phyloP scores from a whole-genome alignment of 2,113 vertebrate species.

The Plotosus lineatus region DNA sequence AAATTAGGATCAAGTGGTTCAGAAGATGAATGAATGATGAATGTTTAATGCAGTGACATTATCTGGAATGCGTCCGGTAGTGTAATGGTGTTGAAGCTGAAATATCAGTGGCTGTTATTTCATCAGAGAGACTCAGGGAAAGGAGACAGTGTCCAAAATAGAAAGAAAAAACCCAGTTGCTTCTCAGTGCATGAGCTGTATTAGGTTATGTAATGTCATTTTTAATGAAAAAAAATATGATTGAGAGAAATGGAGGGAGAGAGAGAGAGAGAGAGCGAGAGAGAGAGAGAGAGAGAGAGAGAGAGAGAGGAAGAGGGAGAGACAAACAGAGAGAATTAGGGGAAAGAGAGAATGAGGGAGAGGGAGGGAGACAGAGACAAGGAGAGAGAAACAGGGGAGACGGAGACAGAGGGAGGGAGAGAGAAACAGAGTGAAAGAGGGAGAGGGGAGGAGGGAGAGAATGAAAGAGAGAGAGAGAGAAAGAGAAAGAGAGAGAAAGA shows the following conservation, averaged over 20 bases:
- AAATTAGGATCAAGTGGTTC: no score
- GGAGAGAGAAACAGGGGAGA: constrained; percentile 23
- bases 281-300: no score
- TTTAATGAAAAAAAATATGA: constrained; percentile 62
- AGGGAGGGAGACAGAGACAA: no score
- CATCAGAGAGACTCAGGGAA: constrained; percentile 30
- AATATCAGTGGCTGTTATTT: neutral
- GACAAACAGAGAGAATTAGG: no score
- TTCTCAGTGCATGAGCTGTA: constrained; percentile 12
- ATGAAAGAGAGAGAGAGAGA: constrained; percentile 34
- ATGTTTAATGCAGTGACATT: neutral
- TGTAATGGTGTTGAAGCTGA: neutral
- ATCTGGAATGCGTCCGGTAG: neutral
- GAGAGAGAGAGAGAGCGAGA: neutral
- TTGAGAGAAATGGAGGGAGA: constrained; percentile 35
- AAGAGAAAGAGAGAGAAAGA: constrained; percentile 22
- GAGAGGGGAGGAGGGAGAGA: neutral
- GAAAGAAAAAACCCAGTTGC: constrained; percentile 18
- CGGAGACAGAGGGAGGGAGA: constrained; percentile 44
- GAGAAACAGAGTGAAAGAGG: no score
- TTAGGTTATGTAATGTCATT: constrained; percentile 14
- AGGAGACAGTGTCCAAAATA: constrained; percentile 61
- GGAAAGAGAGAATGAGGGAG: constrained; percentile 42
- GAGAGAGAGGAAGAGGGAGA: no score
- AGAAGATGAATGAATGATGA: no score